Conservation (phyloP, 2,888 invertebrate species). For the Oscheius onirici region DNA sequence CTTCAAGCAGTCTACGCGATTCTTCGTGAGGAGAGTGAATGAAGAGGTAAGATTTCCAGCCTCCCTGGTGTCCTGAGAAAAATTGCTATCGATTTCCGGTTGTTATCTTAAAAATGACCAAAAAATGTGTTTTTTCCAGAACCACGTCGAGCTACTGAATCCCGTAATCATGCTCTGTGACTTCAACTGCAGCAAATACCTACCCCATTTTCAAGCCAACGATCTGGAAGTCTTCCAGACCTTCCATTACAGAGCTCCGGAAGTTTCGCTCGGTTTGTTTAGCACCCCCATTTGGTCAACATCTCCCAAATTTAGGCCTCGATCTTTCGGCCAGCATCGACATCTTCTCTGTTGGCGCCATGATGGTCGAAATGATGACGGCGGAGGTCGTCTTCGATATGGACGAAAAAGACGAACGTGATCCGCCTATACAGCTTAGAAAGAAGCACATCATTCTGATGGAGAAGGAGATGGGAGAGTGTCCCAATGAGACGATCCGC, state of each 20-base stretch:
- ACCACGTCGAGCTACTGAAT: not conserved
- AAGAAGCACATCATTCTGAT: not conserved
- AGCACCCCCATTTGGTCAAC: not conserved
- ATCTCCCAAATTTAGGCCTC: not conserved
- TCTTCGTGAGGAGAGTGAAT: too few species aligned
- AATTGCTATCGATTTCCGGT: too few species aligned
- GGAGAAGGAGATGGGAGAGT: not conserved
- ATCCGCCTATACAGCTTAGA: not conserved
- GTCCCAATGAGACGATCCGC: not conserved
- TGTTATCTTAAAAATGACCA: too few species aligned
- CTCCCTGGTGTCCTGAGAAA: too few species aligned
- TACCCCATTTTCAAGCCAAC: not conserved
- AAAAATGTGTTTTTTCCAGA: not conserved
- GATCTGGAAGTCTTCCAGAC: not conserved
- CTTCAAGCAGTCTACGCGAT: too few species aligned
- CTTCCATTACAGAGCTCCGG: slow-evolving; percentile 18
- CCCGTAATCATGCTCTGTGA: slow-evolving; percentile 7
- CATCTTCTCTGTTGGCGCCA: not conserved
- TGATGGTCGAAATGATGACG: not conserved
- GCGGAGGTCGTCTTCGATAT: slow-evolving; percentile 1
- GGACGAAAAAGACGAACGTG: not conserved
- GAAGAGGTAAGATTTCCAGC: too few species aligned
- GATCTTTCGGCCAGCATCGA: not conserved
- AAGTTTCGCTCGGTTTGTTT: not conserved
- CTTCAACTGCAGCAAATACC: not conserved